Evolutionary conservation across 2,113 vertebrate genomes (phyloP), one percentile per base, ranked within the genome.

Genomic region (Bubo blakistoni): DNA sequence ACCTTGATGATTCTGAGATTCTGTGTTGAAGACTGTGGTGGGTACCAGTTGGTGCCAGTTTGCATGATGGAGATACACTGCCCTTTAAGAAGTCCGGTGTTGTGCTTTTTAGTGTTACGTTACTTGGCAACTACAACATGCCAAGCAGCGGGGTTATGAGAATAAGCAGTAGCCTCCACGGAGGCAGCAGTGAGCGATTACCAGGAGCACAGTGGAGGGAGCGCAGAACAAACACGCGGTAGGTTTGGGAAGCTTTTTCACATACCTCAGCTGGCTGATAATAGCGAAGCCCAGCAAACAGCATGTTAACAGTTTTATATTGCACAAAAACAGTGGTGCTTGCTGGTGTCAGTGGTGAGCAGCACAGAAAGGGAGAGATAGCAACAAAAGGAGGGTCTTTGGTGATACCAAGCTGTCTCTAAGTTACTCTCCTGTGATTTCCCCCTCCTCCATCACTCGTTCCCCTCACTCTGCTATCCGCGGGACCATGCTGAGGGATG

Each of bases 121-220:
- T 72, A 47, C 79, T 74, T 59, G 59, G 74, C 47, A 94, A 74
- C 74, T 62, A 44, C 52, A 74, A 46, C 20, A 21, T 89, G 69
- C 90, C 86, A 85, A 77, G 81, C 62, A 91, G 47, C 10, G 4
- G 47, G 29, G 55, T 24, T 57, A 38, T 42, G 74, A 89, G 85
- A 94, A 74, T 15, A 62, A 83, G 78, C 85, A 95, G 79, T 11
- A 81, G 46, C 57, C 78, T 59, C 74, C 77, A 66, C 1, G 0
- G 49, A 90, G 32, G 73, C 85, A 83, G 49, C 27, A 30, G 42
- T 26, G 67, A 95, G 67, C 0, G 1, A 80, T 52, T 13, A 73
- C 46, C 1, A 1, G 49, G 44, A 72, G 17, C 17, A 24, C 0
- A 1, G n/a, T 7, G 38, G 0, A 8, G 42, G 44, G 66, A 85